Conservation (phyloP, 2,888 invertebrate species). For the Oscheius sp. region DNA sequence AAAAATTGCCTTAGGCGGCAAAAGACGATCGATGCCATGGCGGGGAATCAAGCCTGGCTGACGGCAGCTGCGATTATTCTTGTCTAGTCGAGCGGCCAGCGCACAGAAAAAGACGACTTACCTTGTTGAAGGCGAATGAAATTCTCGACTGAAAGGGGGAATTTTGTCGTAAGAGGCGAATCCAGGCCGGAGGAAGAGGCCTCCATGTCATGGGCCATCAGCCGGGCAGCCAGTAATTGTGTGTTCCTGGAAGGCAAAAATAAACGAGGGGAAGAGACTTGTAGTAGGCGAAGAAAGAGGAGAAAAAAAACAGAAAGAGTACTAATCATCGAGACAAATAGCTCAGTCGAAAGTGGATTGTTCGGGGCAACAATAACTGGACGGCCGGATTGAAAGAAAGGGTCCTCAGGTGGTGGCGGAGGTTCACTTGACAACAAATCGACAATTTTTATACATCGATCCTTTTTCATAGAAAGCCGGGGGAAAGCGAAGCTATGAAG, state of each 20-base stretch:
- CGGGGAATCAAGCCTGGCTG: constrained; percentile 32
- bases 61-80: constrained; percentile 26
- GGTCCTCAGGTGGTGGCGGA: no score
- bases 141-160: constrained; percentile 34
- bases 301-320: not conserved
- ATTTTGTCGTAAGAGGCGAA: constrained; percentile 37
- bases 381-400: not conserved
- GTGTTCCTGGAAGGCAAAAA: not conserved
- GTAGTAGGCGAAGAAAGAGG: not conserved
- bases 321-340: not conserved
- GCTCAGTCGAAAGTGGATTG: not conserved
- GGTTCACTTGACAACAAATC: no score
- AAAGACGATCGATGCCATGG: constrained; percentile 28
- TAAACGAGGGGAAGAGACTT: not conserved
- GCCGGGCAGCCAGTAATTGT: constrained; percentile 1
- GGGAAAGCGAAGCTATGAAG: no score
- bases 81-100: constrained; percentile 4
- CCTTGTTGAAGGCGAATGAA: constrained; percentile 35
- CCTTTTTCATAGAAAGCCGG: no score
- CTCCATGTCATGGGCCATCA: constrained; percentile 32
- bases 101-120: not conserved
- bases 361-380: constrained; percentile 8
- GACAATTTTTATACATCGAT: no score
- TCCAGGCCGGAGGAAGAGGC: constrained; percentile 17
- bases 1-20: constrained; percentile 14